Evolutionary conservation across 2,888 invertebrate genomes (phyloP), one percentile per base, ranked within the genome.

Genomic region (Erynnis tages): DNA sequence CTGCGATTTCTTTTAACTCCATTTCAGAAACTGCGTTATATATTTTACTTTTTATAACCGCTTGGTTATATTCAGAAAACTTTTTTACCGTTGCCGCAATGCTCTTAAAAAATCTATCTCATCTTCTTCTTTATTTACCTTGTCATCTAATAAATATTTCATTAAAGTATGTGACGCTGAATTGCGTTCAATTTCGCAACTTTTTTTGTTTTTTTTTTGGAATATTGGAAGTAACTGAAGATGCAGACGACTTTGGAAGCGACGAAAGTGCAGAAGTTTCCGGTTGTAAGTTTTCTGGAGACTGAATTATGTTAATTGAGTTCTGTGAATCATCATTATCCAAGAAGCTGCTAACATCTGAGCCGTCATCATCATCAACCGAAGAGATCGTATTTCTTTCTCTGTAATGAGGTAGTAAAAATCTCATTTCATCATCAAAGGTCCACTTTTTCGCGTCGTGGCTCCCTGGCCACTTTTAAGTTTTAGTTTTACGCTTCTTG

Each of bases 341-440:
- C 49, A 59, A 54, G 55, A 54, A 57, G 30, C 56, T 56, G 57
- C 54, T 25, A 48, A 54, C 55, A 44, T 55, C 53, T 54, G 57
- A 59, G 52, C 46, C 46, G 43, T 58, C 55, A 58, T 57, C 57
- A 54, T 55, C 50, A 23, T 40, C 56, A 49, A 57, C 56, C 54
- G 60, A 62, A 29, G 58, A 58, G 34, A 58, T 50, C 49, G 59
- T 59, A 54, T 41, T 56, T 58, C 59, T 58, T 57, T 61, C 58
- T 57, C 40, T 60, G 53, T 58, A 60, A 60, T 61, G 61, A 54
- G 60, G 62, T 56, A 62, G 11, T 46, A 58, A 56, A 62, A 61
- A 55, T 8, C 57, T 54, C 60, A 63, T 61, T 55, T 63, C 61
- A 55, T 62, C 58, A 56, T 63, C 63, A 57, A 46, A 63, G 35